A percentile compares a stretch with the other conserved stretches of the same genome.
phyloP scores from a whole-genome alignment of 2,113 vertebrate genomes.

The Acinonyx jubatus region DNA sequence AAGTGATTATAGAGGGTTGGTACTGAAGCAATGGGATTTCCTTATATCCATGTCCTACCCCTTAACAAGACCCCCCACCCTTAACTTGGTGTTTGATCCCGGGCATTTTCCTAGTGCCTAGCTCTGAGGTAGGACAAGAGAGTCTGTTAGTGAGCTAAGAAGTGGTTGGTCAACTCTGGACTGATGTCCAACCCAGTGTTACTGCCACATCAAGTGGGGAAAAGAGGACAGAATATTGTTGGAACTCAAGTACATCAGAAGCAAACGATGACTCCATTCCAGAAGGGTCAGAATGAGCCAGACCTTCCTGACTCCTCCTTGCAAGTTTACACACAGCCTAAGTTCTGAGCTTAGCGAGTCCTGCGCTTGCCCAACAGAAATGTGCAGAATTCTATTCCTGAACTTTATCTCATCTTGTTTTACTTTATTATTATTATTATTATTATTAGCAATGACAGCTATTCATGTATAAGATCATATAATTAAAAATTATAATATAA shows the following conservation, averaged over 20 bases:
- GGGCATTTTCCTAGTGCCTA: neutral
- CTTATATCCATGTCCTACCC: neutral
- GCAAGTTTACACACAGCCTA: neutral
- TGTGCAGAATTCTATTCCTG: neutral
- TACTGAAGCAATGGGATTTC: neutral
- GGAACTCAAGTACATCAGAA: neutral
- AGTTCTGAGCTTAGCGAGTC: neutral
- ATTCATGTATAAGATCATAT: neutral
- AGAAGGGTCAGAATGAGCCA: neutral
- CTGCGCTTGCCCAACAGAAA: neutral
- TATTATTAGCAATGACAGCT: neutral
- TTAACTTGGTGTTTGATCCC: neutral
- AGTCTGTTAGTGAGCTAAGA: neutral
- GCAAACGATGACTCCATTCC: neutral
- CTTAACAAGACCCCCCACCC: neutral
- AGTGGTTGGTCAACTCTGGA: neutral
- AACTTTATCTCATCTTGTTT: neutral
- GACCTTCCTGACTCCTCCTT: neutral
- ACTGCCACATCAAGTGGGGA: neutral
- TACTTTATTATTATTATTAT: neutral
- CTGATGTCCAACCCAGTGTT: neutral
- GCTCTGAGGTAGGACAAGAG: neutral
- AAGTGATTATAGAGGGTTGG: neutral
- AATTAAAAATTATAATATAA: slow-evolving; percentile 5
- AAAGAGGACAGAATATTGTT: neutral